These are phyloP conservation scores for Astyanax mexicanus DNA, from an alignment of 2,797 vertebrate species.

Conservation along the genomic window DNA sequence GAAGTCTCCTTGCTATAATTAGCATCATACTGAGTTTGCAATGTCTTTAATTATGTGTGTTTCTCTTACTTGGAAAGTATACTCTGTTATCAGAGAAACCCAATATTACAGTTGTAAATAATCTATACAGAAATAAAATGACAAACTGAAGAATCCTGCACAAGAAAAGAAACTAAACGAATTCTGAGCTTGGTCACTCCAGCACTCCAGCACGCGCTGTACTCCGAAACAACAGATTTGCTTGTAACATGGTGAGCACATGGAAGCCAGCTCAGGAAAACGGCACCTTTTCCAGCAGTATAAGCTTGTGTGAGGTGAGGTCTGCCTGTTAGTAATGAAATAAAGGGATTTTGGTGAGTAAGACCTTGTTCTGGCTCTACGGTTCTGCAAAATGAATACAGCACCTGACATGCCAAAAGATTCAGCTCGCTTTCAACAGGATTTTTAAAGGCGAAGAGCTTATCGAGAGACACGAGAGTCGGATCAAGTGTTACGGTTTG, in stretches of 20 bases:
- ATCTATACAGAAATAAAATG: background rate
- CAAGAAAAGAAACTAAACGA: background rate
- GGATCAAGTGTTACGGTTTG: constrained; percentile 30
- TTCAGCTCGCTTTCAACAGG: constrained; percentile 42
- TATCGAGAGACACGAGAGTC: constrained; percentile 36
- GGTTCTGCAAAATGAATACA: constrained; percentile 45
- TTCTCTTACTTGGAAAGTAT: constrained; percentile 22
- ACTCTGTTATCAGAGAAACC: constrained; percentile 10
- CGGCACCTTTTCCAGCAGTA: constrained; percentile 35
- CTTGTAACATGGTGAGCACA: background rate
- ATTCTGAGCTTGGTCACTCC: background rate
- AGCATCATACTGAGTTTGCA: constrained; percentile 50
- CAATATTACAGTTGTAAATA: constrained; percentile 1
- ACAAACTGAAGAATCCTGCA: background rate
- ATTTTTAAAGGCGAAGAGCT: constrained; percentile 42
- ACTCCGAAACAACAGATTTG: constrained; percentile 7
- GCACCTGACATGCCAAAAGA: constrained; percentile 38
- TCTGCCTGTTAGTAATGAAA: constrained; percentile 46
- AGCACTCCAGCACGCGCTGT: background rate
- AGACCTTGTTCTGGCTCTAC: constrained; percentile 43
- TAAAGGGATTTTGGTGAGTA: constrained; percentile 47
- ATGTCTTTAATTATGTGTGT: constrained; percentile 52
- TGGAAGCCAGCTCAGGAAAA: constrained; percentile 19
- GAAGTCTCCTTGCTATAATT: constrained; percentile 58
- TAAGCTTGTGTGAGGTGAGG: constrained; percentile 47